These are phyloP conservation scores for Neodiprion virginianus DNA, from an alignment of 1,140 invertebrate genomes.

Conservation along the genomic window DNA sequence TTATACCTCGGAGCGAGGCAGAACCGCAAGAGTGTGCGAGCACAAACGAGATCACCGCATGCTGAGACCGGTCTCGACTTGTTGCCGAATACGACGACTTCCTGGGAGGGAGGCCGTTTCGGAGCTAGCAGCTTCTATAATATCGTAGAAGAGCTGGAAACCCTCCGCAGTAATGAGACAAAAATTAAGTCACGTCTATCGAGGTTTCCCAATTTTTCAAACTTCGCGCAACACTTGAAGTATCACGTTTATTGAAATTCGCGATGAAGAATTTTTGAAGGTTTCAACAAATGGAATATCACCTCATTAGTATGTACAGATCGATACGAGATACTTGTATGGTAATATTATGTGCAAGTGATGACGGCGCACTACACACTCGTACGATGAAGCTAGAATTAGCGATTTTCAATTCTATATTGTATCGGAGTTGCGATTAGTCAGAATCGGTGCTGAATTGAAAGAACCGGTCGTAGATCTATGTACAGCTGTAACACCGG, in stretches of 20 bases:
- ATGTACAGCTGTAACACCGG: not conserved
- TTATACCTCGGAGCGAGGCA: not conserved
- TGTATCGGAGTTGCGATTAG: not conserved
- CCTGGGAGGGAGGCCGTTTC: not conserved
- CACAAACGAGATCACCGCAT: constrained; percentile 6
- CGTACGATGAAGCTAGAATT: not conserved
- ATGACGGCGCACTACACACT: not conserved
- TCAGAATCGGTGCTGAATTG: not conserved
- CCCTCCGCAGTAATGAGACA: not conserved
- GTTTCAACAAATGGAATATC: not conserved
- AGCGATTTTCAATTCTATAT: not conserved
- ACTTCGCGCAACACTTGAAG: not conserved
- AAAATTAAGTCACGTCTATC: not conserved
- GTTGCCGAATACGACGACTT: constrained; percentile 4
- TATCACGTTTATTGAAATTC: not conserved
- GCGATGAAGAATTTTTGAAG: constrained; percentile 4
- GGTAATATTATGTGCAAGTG: not conserved
- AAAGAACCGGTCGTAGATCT: not conserved
- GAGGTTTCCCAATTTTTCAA: not conserved
- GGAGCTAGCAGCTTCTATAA: not conserved
- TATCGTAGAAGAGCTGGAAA: not conserved
- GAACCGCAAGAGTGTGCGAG: not conserved
- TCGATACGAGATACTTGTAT: not conserved
- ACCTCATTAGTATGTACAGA: not conserved
- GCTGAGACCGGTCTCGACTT: constrained; percentile 1